phyloP scores from a whole-genome alignment of 2,113 vertebrate genomes.

The Tricholaema leucomelas region DNA sequence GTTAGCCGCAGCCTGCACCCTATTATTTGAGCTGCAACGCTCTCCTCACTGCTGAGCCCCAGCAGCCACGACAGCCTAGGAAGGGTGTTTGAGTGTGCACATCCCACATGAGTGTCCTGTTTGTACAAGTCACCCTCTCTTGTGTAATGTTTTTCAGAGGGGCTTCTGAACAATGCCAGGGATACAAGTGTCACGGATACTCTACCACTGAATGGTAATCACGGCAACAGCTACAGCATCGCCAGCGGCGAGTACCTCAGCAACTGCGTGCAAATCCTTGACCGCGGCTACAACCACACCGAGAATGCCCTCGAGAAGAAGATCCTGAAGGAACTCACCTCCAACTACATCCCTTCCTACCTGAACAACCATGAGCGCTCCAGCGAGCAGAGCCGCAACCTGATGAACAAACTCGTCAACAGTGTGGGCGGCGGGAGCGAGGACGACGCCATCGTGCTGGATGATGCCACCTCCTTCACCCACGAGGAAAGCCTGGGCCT shows the following conservation, averaged over 20 bases:
- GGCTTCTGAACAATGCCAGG: constrained; percentile 99
- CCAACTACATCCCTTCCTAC: constrained; percentile 97
- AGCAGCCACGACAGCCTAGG: not conserved
- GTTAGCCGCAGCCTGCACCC: not conserved
- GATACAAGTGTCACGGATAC: constrained; percentile 99
- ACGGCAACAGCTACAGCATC: constrained; percentile 98
- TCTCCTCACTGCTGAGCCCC: not conserved
- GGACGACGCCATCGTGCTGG: constrained; percentile 86
- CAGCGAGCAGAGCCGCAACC: constrained; percentile 90
- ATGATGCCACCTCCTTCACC: constrained; percentile 86
- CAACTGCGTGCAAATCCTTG: constrained; percentile 98
- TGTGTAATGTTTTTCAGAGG: constrained; percentile 91
- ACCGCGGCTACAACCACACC: constrained; percentile 92
- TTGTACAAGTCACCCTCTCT: constrained; percentile 79
- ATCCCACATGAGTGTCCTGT: constrained; percentile 52
- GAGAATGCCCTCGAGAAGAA: constrained; percentile 98
- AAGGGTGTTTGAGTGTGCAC: constrained; percentile 49
- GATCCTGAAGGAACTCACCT: constrained; percentile 98
- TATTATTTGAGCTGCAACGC: not conserved
- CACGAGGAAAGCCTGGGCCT: constrained; percentile 91
- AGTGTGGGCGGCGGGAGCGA: constrained; percentile 88
- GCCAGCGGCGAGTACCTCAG: constrained; percentile 96
- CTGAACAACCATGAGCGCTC: constrained; percentile 94
- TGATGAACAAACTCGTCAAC: constrained; percentile 96
- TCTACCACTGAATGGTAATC: constrained; percentile 99